Conservation (phyloP, 2,797 vertebrate genomes). For the Moxostoma hubbsi region DNA sequence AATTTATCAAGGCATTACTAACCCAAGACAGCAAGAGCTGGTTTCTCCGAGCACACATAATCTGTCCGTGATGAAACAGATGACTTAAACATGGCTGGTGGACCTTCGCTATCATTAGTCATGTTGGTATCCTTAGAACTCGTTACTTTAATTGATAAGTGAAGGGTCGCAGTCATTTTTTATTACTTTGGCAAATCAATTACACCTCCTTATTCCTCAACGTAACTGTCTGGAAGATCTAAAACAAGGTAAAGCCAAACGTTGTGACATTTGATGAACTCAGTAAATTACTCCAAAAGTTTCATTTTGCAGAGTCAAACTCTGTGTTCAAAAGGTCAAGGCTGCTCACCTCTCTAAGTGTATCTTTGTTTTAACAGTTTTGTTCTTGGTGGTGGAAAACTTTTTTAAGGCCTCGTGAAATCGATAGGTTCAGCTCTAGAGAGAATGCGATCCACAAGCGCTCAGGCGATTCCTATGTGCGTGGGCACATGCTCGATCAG, state of each 20-base stretch:
- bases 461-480: constrained; percentile 56
- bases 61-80: constrained; percentile 42
- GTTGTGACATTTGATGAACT: constrained; percentile 32
- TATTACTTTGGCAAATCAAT: constrained; percentile 30
- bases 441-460: constrained; percentile 52
- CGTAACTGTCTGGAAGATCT: constrained; percentile 10
- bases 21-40: constrained; percentile 64
- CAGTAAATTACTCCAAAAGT: constrained; percentile 56
- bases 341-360: constrained; percentile 67
- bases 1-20: constrained; percentile 73
- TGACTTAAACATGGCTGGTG: constrained; percentile 58
- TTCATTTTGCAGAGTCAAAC: constrained; percentile 51
- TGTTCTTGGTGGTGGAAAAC: constrained; percentile 57
- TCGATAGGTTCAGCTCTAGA: constrained; percentile 61
- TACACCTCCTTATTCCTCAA: constrained; percentile 8
- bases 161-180: constrained; percentile 12
- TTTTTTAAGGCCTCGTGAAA: constrained; percentile 58
- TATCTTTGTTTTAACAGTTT: constrained; percentile 78
- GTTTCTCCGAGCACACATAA: constrained; percentile 36
- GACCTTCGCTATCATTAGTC: constrained; percentile 38
- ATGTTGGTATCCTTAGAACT: constrained; percentile 37
- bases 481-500: constrained; percentile 51
- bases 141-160: constrained; percentile 38
- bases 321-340: constrained; percentile 48
- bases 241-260: constrained; percentile 22